Evolutionary conservation across 2,113 vertebrate genomes (phyloP).

Genomic region (Zapornia atra): DNA sequence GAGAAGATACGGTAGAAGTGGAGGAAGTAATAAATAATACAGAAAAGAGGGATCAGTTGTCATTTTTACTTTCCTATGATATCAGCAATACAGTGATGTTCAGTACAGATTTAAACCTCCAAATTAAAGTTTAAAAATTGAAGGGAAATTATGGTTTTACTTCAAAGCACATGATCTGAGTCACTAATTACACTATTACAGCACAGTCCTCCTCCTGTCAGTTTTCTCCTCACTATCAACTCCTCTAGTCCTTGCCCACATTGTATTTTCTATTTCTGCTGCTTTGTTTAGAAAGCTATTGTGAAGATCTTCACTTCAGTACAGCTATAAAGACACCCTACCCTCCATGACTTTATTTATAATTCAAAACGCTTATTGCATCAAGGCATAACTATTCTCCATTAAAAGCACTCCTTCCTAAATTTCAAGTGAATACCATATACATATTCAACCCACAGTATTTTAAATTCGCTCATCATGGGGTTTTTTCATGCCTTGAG

Average conservation of each 20-base stretch:
- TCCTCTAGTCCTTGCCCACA: background rate
- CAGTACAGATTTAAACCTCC: background rate
- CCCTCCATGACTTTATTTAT: background rate
- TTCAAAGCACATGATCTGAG: background rate
- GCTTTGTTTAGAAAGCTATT: background rate
- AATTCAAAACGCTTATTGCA: constrained; percentile 16
- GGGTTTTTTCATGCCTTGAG: background rate
- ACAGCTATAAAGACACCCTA: constrained; percentile 1
- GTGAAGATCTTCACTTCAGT: background rate
- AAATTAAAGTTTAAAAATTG: background rate
- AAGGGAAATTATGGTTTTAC: background rate
- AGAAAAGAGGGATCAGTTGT: background rate
- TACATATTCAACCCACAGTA: background rate
- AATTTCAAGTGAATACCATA: background rate
- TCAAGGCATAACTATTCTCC: background rate
- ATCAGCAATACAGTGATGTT: background rate
- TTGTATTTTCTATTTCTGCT: background rate
- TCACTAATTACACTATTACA: background rate
- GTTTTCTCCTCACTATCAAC: background rate
- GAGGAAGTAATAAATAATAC: background rate
- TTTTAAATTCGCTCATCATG: background rate
- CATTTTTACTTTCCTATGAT: background rate
- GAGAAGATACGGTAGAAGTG: background rate
- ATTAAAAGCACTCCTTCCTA: background rate
- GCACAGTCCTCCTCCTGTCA: background rate